Base-by-base conservation (phyloP, 2,888 invertebrate genomes). In the Aleiodes testaceus region DNA sequence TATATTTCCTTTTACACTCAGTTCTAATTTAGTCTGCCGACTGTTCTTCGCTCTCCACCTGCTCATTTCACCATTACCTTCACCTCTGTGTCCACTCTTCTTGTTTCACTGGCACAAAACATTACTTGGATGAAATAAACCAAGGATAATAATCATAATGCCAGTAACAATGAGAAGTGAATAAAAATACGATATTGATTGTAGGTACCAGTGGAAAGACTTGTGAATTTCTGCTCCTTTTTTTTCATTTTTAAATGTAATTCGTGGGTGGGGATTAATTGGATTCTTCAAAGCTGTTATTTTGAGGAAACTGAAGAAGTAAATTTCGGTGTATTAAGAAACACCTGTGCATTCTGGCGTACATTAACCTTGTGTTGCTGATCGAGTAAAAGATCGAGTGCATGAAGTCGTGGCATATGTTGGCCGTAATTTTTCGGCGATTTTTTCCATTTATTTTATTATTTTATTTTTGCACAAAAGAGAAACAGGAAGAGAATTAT, bases 11-110 rank as follows among this genome's bases (percentile, higher is more conserved):
- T 36, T 36, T 44, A 36, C n/a, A 45, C 50, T 47, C n/a, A 45
- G 59, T 52, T 72, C 53, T 66, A 63, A 72, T 72, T 66, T 69
- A 55, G 45, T 61, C 36, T 11, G 50, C 61, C 45, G 47, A 63
- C 63, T 61, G 45, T 50, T 36, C 59, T 65, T 68, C 72, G 73
- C 55, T 68, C 69, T 75, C 61, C 76, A 76, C 76, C 78, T 76
- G 75, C 73, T 72, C 69, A 53, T 36, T 69, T 65, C 59, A 47
- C 63, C 50, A 22, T 68, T 67, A 59, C 64, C 69, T 49, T 44
- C 59, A 69, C 53, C 18, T 66, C 16, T 45, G 26, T 70, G 1
- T 26, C 1, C 42, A 42, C 45, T 30, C 45, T 16, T 63, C 50
- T 42, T 52, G 42, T 55, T 59, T 42, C 59, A 36, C 26, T 30